A percentile compares a stretch with the other conserved stretches of the same genome.
Evolutionary conservation across 2,888 invertebrate genomes (phyloP).

Genomic region (Trichacis sp.): DNA sequence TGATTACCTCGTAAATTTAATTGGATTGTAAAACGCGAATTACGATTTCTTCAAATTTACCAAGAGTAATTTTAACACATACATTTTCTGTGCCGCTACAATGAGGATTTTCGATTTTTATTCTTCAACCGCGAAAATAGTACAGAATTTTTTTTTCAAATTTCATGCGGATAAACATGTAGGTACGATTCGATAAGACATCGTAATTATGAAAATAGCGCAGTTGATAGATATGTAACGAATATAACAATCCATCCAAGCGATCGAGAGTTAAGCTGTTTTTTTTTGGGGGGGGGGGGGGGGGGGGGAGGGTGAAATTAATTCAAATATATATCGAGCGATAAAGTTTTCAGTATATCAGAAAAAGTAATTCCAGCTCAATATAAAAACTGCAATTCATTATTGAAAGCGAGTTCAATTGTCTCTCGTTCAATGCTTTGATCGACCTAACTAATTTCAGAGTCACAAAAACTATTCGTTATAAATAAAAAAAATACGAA

Average conservation of each 20-base stretch:
- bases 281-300: too few relatives aligned
- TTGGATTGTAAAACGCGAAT: background rate
- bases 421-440: too few relatives aligned
- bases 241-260: constrained; percentile 42
- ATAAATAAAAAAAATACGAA: too few relatives aligned
- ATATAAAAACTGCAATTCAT: too few relatives aligned
- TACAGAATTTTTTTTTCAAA: background rate
- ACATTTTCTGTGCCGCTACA: background rate
- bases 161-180: background rate
- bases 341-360: too few relatives aligned
- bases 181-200: too few relatives aligned
- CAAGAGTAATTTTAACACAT: background rate
- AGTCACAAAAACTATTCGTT: too few relatives aligned
- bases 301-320: too few relatives aligned
- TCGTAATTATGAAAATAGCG: constrained; percentile 26
- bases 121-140: background rate
- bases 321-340: too few relatives aligned
- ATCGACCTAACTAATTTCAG: constrained; percentile 52
- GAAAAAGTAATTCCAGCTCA: too few relatives aligned
- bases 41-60: constrained; percentile 1
- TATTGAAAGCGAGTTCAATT: too few relatives aligned
- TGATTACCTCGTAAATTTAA: background rate
- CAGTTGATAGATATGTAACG: constrained; percentile 28
- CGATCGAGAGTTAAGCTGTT: constrained; percentile 30
- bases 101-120: background rate